Evolutionary conservation across 2,888 invertebrate species (phyloP).

Genomic region (Oligia fasciuncula): DNA sequence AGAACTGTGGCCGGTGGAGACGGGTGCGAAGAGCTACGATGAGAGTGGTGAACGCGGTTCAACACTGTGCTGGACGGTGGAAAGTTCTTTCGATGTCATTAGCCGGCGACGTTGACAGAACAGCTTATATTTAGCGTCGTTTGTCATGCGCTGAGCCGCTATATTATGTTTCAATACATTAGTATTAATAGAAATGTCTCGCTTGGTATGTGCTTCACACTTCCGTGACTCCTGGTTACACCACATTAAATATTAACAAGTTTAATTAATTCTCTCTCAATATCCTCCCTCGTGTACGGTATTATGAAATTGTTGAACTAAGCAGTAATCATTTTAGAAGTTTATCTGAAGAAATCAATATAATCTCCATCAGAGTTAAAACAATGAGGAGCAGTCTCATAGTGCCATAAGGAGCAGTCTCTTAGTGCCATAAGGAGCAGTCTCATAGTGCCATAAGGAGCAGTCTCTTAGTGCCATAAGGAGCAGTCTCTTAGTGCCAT

Average conservation of each 20-base stretch:
- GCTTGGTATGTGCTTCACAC: constrained; percentile 38
- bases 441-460: background rate
- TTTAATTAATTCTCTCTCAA: background rate
- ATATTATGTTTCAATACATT: constrained; percentile 65
- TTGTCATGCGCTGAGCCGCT: constrained; percentile 62
- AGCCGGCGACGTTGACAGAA: constrained; percentile 67
- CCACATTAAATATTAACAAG: background rate
- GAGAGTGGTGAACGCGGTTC: too few relatives aligned
- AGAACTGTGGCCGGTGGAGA: too few relatives aligned
- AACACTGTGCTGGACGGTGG: constrained; percentile 9
- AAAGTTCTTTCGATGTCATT: constrained; percentile 61
- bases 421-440: too few relatives aligned
- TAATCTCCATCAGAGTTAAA: background rate
- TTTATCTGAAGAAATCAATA: background rate
- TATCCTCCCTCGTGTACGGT: background rate
- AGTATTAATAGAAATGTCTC: constrained; percentile 61
- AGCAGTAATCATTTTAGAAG: constrained; percentile 10
- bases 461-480: background rate
- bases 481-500: background rate
- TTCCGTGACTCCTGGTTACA: constrained; percentile 47
- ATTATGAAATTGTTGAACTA: background rate
- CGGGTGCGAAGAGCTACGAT: too few relatives aligned
- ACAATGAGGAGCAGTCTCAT: background rate
- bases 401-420: background rate
- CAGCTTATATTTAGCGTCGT: constrained; percentile 69